Evolutionary conservation across 2,888 invertebrate genomes (phyloP).

Genomic region (Tetragnatha montana): DNA sequence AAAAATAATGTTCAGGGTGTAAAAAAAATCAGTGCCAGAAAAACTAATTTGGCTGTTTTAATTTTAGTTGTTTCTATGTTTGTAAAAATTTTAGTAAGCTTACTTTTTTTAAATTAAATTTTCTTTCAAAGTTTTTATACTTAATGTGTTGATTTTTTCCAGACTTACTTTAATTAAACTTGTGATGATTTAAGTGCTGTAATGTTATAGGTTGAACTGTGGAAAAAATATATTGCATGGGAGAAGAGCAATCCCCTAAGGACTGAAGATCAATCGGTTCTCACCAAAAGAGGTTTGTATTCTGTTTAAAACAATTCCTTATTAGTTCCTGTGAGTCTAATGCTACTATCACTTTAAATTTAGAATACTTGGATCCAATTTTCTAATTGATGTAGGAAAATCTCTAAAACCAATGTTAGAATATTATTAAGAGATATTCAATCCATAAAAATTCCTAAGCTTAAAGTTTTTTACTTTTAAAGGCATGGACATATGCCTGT

Average conservation of each 20-base stretch:
- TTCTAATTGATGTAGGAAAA: background rate
- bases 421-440: too few relatives aligned
- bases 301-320: background rate
- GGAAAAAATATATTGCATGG: slow-evolving; percentile 99
- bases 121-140: too few relatives aligned
- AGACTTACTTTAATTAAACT: background rate
- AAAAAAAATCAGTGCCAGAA: too few relatives aligned
- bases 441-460: too few relatives aligned
- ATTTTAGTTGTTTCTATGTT: background rate
- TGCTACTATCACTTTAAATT: background rate
- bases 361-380: background rate
- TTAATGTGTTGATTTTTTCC: background rate
- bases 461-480: too few relatives aligned
- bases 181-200: background rate
- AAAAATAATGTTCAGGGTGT: too few relatives aligned
- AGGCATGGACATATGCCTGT: too few relatives aligned
- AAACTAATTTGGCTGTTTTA: background rate
- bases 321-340: too few relatives aligned
- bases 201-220: slow-evolving; percentile 88
- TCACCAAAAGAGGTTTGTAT: slow-evolving; percentile 84
- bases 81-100: background rate
- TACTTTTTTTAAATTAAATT: background rate
- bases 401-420: too few relatives aligned
- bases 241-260: slow-evolving; percentile 97
- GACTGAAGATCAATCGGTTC: slow-evolving; percentile 94